Evolutionary conservation across 2,113 vertebrate genomes (phyloP), one percentile per base, ranked within the genome.

Genomic region (Delphinapterus leucas): DNA sequence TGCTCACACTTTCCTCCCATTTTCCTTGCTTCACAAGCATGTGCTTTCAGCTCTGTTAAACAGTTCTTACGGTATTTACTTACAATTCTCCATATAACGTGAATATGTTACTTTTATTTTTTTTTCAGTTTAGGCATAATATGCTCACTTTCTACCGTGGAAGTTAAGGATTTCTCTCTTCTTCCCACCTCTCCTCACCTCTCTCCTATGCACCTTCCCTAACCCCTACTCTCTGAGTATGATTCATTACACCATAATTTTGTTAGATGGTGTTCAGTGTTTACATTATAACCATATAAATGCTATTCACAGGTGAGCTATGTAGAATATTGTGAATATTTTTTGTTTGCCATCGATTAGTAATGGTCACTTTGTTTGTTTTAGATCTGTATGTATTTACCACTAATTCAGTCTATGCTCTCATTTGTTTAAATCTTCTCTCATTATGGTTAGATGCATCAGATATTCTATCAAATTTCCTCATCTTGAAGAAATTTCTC

Each of bases 371-470:
- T 49, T 49, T 13, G 2, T 88, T 94, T 84, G 36, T 71, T 71
- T 79, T 93, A 79, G 23, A 55, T 67, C 31, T 90, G 7, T 49
- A 23, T 49, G 9, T 80, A 21, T 44, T 65, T 91, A 68, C 68
- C 10, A 74, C 76, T 60, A 18, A 85, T 89, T 91, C 77, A 88
- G 1, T 61, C 55, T 26, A 23, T 87, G 74, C 44, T 33, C 13
- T 90, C n/a, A 26, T 49, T 87, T 79, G 76, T 76, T 83, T 93
- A 87, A 80, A 84, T 95, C 49, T 95, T 92, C 14, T 87, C 85
- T 87, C 81, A 49, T 88, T 87, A 10, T 81, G 89, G 92, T 87
- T 49, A 88, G 92, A 87, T 84, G 81, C 70, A 55, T 96, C 44
- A 84, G 41, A 73, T 93, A 65, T 44, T 90, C 47, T 90, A 9